Evolutionary conservation across 2,797 vertebrate species (phyloP).

Genomic region (Cyclura pinguis): DNA sequence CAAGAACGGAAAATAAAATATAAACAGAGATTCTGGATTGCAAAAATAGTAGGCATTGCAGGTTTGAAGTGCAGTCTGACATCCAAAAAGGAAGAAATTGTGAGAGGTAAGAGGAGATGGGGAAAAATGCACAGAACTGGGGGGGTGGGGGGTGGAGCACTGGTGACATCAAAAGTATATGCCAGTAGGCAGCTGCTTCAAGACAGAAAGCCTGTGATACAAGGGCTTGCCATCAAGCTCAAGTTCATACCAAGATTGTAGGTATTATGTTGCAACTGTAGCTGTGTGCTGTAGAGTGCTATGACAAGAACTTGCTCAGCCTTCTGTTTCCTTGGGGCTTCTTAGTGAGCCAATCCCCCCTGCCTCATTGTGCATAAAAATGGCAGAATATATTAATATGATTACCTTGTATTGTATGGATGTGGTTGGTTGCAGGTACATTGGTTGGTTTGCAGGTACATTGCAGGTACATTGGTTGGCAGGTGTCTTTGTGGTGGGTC

Average conservation of each 20-base stretch:
- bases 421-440: background rate
- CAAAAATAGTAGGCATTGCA: background rate
- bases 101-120: background rate
- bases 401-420: background rate
- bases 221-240: background rate
- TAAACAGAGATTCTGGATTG: background rate
- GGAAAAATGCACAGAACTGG: background rate
- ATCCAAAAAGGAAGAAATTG: background rate
- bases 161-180: background rate
- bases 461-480: no score
- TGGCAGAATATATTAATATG: background rate
- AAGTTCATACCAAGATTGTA: background rate
- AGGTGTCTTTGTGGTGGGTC: no score
- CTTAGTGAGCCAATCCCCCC: no score
- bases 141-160: constrained; percentile 31
- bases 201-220: background rate
- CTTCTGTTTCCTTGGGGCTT: background rate
- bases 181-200: background rate
- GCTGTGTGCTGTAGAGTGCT: background rate
- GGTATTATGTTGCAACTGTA: background rate
- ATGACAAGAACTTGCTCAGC: no score
- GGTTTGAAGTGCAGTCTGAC: background rate
- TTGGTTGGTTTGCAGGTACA: background rate
- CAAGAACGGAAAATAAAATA: background rate
- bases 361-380: background rate